phyloP scores from a whole-genome alignment of 2,113 vertebrate genomes.

The Catagonus wagneri region DNA sequence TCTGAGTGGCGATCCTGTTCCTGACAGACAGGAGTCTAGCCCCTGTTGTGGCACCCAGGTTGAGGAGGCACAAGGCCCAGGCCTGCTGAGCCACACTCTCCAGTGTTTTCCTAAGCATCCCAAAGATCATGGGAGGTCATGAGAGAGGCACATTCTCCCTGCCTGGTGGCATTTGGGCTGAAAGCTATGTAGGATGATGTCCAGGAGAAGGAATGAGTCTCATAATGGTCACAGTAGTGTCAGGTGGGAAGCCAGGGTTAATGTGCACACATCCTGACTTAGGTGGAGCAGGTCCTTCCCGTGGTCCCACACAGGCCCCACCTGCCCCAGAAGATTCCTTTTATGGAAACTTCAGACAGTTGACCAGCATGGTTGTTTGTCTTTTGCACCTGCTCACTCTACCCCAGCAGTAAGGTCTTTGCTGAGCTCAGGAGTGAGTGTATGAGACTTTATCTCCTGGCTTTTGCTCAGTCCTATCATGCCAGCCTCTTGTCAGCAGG shows the following conservation, averaged over 20 bases:
- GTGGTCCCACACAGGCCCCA: neutral
- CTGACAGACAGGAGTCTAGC: neutral
- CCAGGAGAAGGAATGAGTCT: neutral
- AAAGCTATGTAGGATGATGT: neutral
- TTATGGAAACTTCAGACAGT: neutral
- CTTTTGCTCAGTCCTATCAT: neutral
- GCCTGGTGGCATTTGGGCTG: neutral
- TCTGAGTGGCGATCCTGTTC: neutral
- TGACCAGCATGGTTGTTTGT: neutral
- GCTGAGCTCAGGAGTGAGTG: neutral
- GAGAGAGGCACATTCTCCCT: conserved; percentile 10
- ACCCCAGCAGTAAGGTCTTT: neutral
- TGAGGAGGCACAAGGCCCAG: neutral
- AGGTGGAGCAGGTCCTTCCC: conserved; percentile 35
- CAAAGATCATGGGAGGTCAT: neutral
- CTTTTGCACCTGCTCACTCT: neutral
- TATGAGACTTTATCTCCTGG: neutral
- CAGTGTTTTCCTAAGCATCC: conserved; percentile 50
- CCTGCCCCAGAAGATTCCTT: neutral
- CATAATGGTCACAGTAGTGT: neutral
- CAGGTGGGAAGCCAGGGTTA: conserved; percentile 49
- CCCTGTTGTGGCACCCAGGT: neutral
- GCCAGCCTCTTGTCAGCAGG: neutral
- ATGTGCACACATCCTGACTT: conserved; percentile 55
- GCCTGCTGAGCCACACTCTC: neutral